phyloP scores from a whole-genome alignment of 2,888 invertebrate genomes.

The Hyposoter didymator region DNA sequence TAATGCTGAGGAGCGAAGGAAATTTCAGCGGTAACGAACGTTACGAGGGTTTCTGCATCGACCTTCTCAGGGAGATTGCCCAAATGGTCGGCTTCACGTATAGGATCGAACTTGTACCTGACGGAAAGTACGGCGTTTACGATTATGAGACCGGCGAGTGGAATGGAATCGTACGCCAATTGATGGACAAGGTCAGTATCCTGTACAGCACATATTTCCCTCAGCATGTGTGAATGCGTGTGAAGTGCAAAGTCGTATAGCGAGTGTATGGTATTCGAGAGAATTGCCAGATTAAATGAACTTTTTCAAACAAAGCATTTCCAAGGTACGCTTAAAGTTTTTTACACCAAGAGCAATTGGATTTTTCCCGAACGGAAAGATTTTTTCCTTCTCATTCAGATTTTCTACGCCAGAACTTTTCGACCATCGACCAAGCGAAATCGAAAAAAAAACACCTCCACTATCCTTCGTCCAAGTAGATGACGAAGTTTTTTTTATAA shows the following conservation, averaged over 20 bases:
- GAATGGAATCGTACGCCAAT: conserved; percentile 89
- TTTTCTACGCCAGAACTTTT: not conserved
- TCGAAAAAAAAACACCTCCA: no score
- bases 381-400: not conserved
- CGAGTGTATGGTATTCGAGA: not conserved
- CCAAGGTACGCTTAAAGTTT: not conserved
- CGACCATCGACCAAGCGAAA: not conserved
- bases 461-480: no score
- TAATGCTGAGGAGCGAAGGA: conserved; percentile 85
- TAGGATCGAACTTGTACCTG: conserved; percentile 87
- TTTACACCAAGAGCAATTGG: not conserved
- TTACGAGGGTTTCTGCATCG: conserved; percentile 91
- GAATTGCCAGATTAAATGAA: not conserved
- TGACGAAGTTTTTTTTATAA: no score
- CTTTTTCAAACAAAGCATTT: not conserved
- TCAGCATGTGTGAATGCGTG: not conserved
- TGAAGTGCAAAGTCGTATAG: not conserved
- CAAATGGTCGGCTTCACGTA: conserved; percentile 89
- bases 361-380: not conserved
- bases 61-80: conserved; percentile 88
- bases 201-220: not conserved
- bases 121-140: conserved; percentile 90
- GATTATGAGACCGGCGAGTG: conserved; percentile 90
- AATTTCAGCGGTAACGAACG: conserved; percentile 87
- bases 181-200: conserved; percentile 87